Base-by-base conservation (phyloP, 1,140 invertebrate genomes). In the Drosophila carrolli region DNA sequence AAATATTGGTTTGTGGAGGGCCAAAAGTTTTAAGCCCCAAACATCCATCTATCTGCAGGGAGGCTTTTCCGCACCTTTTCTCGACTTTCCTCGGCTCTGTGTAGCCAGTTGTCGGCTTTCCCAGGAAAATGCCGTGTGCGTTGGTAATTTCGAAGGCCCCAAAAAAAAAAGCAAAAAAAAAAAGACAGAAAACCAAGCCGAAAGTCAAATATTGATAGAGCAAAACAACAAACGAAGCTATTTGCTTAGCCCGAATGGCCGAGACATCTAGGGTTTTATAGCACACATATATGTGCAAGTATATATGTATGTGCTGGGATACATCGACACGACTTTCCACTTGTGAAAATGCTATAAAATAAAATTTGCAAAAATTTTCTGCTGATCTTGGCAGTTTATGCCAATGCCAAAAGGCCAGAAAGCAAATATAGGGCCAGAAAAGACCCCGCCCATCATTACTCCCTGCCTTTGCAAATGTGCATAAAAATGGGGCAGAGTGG, bases 291-390 rank as follows among this genome's bases (percentile, higher is more conserved):
- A 4, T 14, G 19, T 56, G 1, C 13, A 1, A 8, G 11, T 14
- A 7, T 7, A 40, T 9, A 16, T 29, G 10, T 56, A 16, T 23
- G 13, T 40, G 37, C 38, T 11, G 9, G 61, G 19, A 70, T 58
- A 63, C 55, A 73, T 72, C 68, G 75, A 86, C 79, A 82, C 66
- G 75, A 86, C 75, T 88, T 86, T 88, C 83, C 83, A 86, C 83
- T 86, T 86, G 83, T 86, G 83, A 86, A 86, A 86, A 86, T 86
- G 83, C 79, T 83, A 86, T 86, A 86, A 86, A 88, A 86, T 86
- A 86, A 88, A 86, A 86, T 86, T 86, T 88, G 83, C 83, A 86
- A 86, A 88, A 79, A 86, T 86, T 86, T 86, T 88, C 56, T 86
- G 83, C 83, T 86, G 83, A 86, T 86, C 83, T 86, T 83, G 83